Evolutionary conservation across 2,888 invertebrate genomes (phyloP).

Genomic region (Drosophila putrida): DNA sequence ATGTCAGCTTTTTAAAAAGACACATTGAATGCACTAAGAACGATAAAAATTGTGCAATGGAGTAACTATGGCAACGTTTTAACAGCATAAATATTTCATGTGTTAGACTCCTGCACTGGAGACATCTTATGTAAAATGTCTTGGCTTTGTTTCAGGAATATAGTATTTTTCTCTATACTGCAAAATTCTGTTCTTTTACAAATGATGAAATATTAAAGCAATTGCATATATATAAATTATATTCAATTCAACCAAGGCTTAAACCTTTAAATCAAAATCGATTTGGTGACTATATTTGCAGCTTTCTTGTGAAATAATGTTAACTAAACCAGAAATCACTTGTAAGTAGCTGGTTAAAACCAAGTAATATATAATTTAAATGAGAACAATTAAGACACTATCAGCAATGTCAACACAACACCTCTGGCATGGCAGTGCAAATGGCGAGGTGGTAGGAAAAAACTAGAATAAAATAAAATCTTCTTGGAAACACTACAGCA

Average conservation of each 20-base stretch:
- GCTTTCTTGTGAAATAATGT: constrained; percentile 7
- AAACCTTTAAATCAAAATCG: too few relatives aligned
- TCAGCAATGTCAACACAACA: constrained; percentile 14
- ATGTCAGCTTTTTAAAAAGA: constrained; percentile 34
- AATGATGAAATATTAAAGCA: background rate
- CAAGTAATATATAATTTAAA: constrained; percentile 4
- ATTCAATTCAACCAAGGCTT: too few relatives aligned
- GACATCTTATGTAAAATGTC: background rate
- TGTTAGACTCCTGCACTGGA: constrained; percentile 25
- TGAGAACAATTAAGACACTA: background rate
- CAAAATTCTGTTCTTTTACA: background rate
- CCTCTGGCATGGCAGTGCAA: background rate
- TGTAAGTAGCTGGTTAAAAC: constrained; percentile 22
- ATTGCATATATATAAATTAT: too few relatives aligned
- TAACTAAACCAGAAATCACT: constrained; percentile 37
- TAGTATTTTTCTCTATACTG: too few relatives aligned
- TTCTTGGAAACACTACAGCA: too few relatives aligned
- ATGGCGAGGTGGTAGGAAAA: constrained; percentile 33
- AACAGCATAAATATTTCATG: background rate
- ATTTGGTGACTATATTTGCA: too few relatives aligned
- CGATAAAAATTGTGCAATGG: constrained; percentile 29
- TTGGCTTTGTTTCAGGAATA: too few relatives aligned
- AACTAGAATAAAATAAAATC: background rate
- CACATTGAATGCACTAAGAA: constrained; percentile 16
- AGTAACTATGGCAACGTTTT: background rate